phyloP scores from a whole-genome alignment of 2,888 invertebrate species.

The Hipparchia semele region DNA sequence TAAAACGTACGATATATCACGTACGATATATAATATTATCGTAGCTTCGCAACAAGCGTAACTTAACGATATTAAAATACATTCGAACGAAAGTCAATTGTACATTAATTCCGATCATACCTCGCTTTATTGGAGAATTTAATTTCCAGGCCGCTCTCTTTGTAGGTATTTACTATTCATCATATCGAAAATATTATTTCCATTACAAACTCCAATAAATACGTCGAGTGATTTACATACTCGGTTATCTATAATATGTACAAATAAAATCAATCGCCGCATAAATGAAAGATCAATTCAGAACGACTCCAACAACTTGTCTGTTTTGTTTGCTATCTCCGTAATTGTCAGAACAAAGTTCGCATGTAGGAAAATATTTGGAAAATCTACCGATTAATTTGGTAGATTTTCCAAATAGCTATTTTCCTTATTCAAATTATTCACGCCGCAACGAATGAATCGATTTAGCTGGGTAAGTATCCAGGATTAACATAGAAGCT shows the following conservation, averaged over 20 bases:
- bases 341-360: too few relatives aligned
- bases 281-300: too few relatives aligned
- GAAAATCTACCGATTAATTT: too few relatives aligned
- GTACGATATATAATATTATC: not conserved
- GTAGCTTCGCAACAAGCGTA: conserved; percentile 7
- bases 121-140: conserved; percentile 30
- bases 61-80: conserved; percentile 39
- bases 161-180: conserved; percentile 18
- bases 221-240: conserved; percentile 15
- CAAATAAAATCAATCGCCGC: too few relatives aligned
- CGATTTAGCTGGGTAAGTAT: too few relatives aligned
- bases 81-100: conserved; percentile 39
- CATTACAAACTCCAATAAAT: conserved; percentile 20
- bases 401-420: too few relatives aligned
- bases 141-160: conserved; percentile 25
- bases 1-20: not conserved
- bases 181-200: conserved; percentile 25
- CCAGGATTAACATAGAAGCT: too few relatives aligned
- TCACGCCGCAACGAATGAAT: too few relatives aligned
- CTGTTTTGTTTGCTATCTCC: too few relatives aligned
- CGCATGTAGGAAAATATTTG: too few relatives aligned
- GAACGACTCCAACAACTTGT: too few relatives aligned
- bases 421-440: too few relatives aligned
- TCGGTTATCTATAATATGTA: conserved; percentile 1
- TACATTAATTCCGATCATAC: conserved; percentile 38